A percentile compares a stretch with the other conserved stretches of the same genome.
Conservation (phyloP, 2,888 invertebrate species). For the Drosophila yooni region DNA sequence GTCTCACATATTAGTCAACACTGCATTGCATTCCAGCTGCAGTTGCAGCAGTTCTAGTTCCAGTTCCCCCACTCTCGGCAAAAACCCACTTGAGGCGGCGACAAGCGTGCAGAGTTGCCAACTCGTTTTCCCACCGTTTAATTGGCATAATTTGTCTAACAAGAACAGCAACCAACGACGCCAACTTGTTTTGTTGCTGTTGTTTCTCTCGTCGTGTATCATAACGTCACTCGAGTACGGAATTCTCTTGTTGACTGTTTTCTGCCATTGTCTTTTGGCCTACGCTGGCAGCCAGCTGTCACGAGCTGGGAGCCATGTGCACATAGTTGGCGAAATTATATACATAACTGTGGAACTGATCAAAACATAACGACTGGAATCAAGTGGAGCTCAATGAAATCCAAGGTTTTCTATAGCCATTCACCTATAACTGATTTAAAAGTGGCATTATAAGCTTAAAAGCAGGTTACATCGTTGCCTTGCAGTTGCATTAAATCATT, state of each 20-base stretch:
- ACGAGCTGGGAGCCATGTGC: slow-evolving; percentile 3
- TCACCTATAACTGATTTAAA: slow-evolving; percentile 24
- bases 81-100: slow-evolving; percentile 53
- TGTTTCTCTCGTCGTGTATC: slow-evolving; percentile 36
- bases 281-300: slow-evolving; percentile 55
- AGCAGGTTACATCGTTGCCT: not conserved
- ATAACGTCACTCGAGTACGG: slow-evolving; percentile 47
- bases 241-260: slow-evolving; percentile 43
- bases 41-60: not conserved
- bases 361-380: slow-evolving; percentile 25
- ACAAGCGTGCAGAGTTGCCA: slow-evolving; percentile 67
- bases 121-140: slow-evolving; percentile 79
- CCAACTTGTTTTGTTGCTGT: slow-evolving; percentile 54
- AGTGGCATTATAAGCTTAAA: not conserved
- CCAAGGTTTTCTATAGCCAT: slow-evolving; percentile 36
- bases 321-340: slow-evolving; percentile 33
- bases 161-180: slow-evolving; percentile 54
- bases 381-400: slow-evolving; percentile 1
- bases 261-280: slow-evolving; percentile 44
- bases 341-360: slow-evolving; percentile 12
- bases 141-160: slow-evolving; percentile 81
- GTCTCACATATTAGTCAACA: not conserved
- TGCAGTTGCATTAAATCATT: not conserved
- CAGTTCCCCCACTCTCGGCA: slow-evolving; percentile 49
- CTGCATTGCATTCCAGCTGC: slow-evolving; percentile 20